Conservation (phyloP, 2,888 invertebrate species). For the Sinohyriopsis cumingii region DNA sequence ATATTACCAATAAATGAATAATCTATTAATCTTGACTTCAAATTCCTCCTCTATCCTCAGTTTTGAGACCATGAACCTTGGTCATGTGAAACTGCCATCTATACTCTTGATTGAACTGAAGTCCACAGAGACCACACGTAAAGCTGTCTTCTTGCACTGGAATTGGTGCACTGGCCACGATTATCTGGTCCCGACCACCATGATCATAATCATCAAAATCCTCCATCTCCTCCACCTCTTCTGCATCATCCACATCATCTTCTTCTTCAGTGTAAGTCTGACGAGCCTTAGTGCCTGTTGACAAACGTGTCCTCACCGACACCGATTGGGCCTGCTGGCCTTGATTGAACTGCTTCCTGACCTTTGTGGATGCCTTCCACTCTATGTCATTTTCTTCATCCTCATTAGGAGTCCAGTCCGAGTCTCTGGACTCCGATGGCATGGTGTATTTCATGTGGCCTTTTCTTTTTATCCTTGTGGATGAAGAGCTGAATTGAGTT, state of each 20-base stretch:
- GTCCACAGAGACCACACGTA: conserved; percentile 31
- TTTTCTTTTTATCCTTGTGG: conserved; percentile 9
- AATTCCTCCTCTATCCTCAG: too few species aligned
- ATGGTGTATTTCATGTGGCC: too few species aligned
- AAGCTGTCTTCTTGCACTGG: conserved; percentile 5
- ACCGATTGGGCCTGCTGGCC: not conserved
- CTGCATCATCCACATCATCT: conserved; percentile 21
- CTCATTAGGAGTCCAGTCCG: conserved; percentile 6
- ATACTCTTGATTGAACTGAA: conserved; percentile 37
- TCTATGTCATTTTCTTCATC: not conserved
- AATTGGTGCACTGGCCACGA: not conserved
- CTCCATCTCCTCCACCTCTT: conserved; percentile 12
- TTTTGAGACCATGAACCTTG: conserved; percentile 26
- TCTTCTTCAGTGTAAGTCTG: conserved; percentile 33
- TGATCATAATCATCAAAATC: not conserved
- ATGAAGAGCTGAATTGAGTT: conserved; percentile 4
- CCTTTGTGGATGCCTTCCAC: too few species aligned
- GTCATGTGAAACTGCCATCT: conserved; percentile 37
- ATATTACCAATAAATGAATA: too few species aligned
- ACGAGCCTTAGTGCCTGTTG: conserved; percentile 19
- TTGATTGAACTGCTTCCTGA: not conserved
- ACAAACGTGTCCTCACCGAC: conserved; percentile 12
- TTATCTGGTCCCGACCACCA: not conserved
- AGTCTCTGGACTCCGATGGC: not conserved
- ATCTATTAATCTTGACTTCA: too few species aligned